Evolutionary conservation across 2,888 invertebrate genomes (phyloP).

Genomic region (Crocallis elinguaria): DNA sequence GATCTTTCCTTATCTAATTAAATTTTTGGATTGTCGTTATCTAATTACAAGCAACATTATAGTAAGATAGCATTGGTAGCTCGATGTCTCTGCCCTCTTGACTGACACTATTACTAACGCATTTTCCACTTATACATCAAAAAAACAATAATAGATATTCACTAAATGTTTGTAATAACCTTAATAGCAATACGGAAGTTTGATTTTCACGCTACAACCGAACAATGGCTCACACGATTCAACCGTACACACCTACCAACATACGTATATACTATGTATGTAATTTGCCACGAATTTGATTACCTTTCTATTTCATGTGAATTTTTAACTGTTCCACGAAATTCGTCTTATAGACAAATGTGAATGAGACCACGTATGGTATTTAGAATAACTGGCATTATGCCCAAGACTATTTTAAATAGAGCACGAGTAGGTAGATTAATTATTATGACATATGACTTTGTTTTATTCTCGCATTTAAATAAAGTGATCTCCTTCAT

Average conservation of each 20-base stretch:
- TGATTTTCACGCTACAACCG: slow-evolving; percentile 64
- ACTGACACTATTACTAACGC: slow-evolving; percentile 24
- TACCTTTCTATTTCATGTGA: slow-evolving; percentile 59
- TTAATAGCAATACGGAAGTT: slow-evolving; percentile 65
- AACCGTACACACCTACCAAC: slow-evolving; percentile 35
- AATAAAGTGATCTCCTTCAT: slow-evolving; percentile 60
- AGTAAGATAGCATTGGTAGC: not conserved
- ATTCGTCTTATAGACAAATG: slow-evolving; percentile 51
- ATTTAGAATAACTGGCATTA: slow-evolving; percentile 72
- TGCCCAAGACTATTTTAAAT: slow-evolving; percentile 70
- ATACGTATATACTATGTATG: slow-evolving; percentile 31
- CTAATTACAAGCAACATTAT: not conserved
- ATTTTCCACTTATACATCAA: slow-evolving; percentile 22
- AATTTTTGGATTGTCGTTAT: too few relatives aligned
- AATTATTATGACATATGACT: slow-evolving; percentile 73
- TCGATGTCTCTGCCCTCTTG: slow-evolving; percentile 31
- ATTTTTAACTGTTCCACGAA: slow-evolving; percentile 43
- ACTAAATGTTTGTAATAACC: slow-evolving; percentile 59
- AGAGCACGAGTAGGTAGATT: slow-evolving; percentile 73
- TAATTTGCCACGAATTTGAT: slow-evolving; percentile 57
- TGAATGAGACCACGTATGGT: slow-evolving; percentile 69
- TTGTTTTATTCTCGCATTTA: slow-evolving; percentile 62
- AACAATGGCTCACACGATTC: slow-evolving; percentile 61
- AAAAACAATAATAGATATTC: slow-evolving; percentile 57
- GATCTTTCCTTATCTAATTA: too few relatives aligned